Percentiles rank a stretch among this genome's conserved stretches.
Evolutionary conservation across 2,888 invertebrate genomes (phyloP).

Genomic region (Heliconius aoede): DNA sequence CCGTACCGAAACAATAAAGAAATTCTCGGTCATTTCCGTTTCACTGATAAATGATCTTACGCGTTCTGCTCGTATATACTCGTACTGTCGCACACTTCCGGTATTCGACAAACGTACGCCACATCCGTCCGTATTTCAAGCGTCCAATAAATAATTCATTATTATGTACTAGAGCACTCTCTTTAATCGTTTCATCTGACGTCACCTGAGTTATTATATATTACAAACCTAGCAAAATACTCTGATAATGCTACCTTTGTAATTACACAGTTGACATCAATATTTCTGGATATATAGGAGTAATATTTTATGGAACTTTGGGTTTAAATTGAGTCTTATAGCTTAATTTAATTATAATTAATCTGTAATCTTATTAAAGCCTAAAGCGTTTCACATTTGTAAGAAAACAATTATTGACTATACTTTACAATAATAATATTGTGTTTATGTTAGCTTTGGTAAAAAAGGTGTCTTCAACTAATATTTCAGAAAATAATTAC

Average conservation of each 20-base stretch:
- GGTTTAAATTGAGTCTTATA: background rate
- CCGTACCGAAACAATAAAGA: conserved; percentile 40
- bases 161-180: conserved; percentile 27
- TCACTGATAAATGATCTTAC: conserved; percentile 31
- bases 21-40: conserved; percentile 35
- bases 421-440: background rate
- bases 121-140: conserved; percentile 33
- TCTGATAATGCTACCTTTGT: background rate
- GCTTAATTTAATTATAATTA: background rate
- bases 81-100: conserved; percentile 35
- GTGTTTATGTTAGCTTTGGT: background rate
- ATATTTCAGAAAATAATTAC: conserved; percentile 19
- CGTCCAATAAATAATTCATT: conserved; percentile 27
- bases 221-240: conserved; percentile 15
- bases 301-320: background rate
- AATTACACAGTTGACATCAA: conserved; percentile 8
- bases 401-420: background rate
- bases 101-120: conserved; percentile 37
- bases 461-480: background rate
- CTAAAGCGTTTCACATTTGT: background rate
- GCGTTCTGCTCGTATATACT: conserved; percentile 23
- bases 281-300: background rate
- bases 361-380: background rate
- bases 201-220: conserved; percentile 31
- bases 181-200: conserved; percentile 35